A percentile compares a stretch with the other conserved stretches of the same genome.
Conservation (phyloP, 2,888 invertebrate species). For the Eupsilia transversa region DNA sequence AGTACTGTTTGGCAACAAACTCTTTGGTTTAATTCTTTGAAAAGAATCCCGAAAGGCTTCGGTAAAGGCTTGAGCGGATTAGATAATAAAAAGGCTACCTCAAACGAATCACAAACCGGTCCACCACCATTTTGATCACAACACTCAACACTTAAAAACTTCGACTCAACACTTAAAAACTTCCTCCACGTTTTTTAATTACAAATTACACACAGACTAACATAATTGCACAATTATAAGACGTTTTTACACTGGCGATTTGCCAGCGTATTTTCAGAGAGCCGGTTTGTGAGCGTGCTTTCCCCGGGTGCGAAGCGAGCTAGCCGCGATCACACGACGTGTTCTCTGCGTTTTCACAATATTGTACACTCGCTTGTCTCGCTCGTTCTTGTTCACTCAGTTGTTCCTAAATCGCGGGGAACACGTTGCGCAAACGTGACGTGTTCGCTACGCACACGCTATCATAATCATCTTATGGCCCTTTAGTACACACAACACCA, state of each 20-base stretch:
- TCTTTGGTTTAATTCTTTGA: constrained; percentile 15
- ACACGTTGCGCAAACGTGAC: too few species aligned
- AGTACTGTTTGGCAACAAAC: constrained; percentile 12
- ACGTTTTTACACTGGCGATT: too few species aligned
- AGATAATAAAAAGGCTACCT: constrained; percentile 57
- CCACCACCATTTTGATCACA: constrained; percentile 66
- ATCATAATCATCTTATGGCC: too few species aligned
- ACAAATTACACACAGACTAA: constrained; percentile 44
- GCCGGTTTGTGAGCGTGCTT: too few species aligned
- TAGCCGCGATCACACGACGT: too few species aligned
- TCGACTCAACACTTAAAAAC: constrained; percentile 65
- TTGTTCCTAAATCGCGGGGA: too few species aligned
- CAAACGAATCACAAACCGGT: constrained; percentile 63
- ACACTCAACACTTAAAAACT: constrained; percentile 66
- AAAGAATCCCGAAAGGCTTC: constrained; percentile 32
- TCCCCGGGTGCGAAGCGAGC: too few species aligned
- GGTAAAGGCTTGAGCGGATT: constrained; percentile 5
- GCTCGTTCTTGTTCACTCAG: too few species aligned
- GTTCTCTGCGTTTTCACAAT: too few species aligned
- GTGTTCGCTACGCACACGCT: too few species aligned
- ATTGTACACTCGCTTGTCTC: too few species aligned
- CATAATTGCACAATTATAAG: constrained; percentile 54
- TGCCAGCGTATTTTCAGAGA: too few species aligned
- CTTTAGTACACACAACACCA: constrained; percentile 56
- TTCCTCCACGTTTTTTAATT: constrained; percentile 60